phyloP scores from a whole-genome alignment of 1,140 invertebrate genomes.

The Hyles vespertilio region DNA sequence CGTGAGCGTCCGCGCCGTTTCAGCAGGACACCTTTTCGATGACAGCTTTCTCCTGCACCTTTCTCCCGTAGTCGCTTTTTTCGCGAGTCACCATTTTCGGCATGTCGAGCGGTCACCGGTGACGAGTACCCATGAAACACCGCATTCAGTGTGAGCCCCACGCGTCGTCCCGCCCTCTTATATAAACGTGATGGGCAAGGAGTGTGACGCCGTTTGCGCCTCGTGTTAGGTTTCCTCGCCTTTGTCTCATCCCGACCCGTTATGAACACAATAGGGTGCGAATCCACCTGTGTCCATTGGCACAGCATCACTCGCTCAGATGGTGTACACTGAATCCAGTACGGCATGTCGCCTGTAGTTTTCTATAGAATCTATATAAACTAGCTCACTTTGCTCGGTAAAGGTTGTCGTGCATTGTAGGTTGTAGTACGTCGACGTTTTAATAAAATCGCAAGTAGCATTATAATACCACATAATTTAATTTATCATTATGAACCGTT shows the following conservation, averaged over 20 bases:
- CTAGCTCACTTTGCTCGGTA: too few relatives aligned
- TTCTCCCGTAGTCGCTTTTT: slow-evolving; percentile 39
- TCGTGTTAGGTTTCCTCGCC: slow-evolving; percentile 10
- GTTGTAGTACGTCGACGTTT: too few relatives aligned
- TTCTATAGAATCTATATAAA: too few relatives aligned
- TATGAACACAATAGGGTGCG: slow-evolving; percentile 3
- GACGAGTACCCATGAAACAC: slow-evolving; percentile 17
- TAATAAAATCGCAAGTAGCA: too few relatives aligned
- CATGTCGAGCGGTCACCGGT: slow-evolving; percentile 9
- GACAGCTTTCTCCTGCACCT: slow-evolving; percentile 42
- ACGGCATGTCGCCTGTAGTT: not conserved
- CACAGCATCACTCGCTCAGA: not conserved
- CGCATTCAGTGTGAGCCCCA: slow-evolving; percentile 9
- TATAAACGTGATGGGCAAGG: slow-evolving; percentile 9
- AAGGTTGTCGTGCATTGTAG: too few relatives aligned
- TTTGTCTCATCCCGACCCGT: slow-evolving; percentile 4
- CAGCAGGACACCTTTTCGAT: slow-evolving; percentile 39
- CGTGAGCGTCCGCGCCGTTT: not conserved
- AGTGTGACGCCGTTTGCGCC: slow-evolving; percentile 8
- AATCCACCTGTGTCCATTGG: not conserved
- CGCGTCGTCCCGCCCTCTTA: slow-evolving; percentile 5
- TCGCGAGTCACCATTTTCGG: slow-evolving; percentile 32
- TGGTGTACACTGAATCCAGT: too few relatives aligned
- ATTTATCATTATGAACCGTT: too few relatives aligned
- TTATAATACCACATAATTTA: too few relatives aligned